Evolutionary conservation across 2,797 vertebrate species (phyloP).

Genomic region (Gorsachius magnificus): DNA sequence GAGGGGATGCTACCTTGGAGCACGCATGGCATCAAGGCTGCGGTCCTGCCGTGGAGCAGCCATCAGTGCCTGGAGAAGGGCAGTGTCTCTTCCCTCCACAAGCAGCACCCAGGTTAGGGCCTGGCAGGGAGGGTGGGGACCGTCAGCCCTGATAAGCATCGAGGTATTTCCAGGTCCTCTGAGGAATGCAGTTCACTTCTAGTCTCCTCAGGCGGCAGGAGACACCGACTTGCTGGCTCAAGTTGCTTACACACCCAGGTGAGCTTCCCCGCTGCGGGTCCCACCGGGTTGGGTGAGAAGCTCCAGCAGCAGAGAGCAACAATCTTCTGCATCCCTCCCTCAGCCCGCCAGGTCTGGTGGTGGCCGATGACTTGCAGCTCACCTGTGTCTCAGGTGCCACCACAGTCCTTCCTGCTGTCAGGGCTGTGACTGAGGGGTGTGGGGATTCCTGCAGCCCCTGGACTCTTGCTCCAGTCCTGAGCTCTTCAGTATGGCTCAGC

Average conservation of each 20-base stretch:
- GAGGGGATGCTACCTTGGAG: neutral
- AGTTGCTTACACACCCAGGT: conserved; percentile 2
- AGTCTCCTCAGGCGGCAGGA: neutral
- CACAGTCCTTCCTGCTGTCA: neutral
- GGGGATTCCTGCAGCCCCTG: neutral
- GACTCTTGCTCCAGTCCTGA: neutral
- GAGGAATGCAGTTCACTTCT: conserved; percentile 38
- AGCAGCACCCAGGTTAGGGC: conserved; percentile 7
- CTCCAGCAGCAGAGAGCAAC: neutral
- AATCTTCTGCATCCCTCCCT: neutral
- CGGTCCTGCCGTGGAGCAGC: neutral
- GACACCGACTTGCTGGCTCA: conserved; percentile 25
- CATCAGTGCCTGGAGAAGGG: neutral
- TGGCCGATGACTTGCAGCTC: neutral
- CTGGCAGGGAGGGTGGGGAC: conserved; percentile 58
- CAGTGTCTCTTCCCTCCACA: fast-evolving
- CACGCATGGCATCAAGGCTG: neutral
- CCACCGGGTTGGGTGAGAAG: neutral
- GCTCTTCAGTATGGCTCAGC: neutral
- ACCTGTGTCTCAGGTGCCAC: neutral
- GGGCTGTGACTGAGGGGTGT: fast-evolving
- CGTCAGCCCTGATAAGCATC: conserved; percentile 55
- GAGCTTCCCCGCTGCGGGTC: neutral
- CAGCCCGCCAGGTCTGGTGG: neutral
- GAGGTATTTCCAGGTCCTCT: conserved; percentile 58